Evolutionary conservation across 2,113 vertebrate genomes (phyloP), one percentile per base, ranked within the genome.

Genomic region (Clarias batrachus): DNA sequence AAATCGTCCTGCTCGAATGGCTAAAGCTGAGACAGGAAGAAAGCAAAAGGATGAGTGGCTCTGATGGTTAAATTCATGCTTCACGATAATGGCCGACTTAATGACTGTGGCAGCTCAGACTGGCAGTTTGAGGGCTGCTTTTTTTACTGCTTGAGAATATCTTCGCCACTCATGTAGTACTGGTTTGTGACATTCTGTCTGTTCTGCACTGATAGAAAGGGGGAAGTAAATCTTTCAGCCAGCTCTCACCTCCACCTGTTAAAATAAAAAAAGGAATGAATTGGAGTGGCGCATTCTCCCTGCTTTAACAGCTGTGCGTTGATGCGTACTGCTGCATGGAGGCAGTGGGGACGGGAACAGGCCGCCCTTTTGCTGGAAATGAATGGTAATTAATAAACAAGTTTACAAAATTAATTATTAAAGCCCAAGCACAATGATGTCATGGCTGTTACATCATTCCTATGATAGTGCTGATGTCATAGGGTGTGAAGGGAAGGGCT

Each of bases 81-180:
- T 56, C 78, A 25, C 90, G 88, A 90, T 93, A 91, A 92, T 91
- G 87, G 89, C 84, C 52, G 21, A 77, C 88, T 87, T 93, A 91
- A 92, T 92, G 91, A 90, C 86, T 87, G 89, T 90, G 88, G 84
- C 89, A 91, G 89, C 88, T 86, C 57, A 71, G n/a, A 84, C 41
- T 8, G 59, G n/a, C 68, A 82, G 21, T 82, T 81, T 82, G 41
- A 70, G 33, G 59, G 60, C 16, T 86, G 6, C 11, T 86, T 86
- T 82, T 82, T 85, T 74, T 21, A 68, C 33, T 79, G 48, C n/a
- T 66, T 68, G 68, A 62, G 76, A 66, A 30, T 57, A 54, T 80
- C 56, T 85, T 11, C 57, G 48, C 78, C 56, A 59, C n/a, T 81
- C 56, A 76, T 77, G 37, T 74, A 60, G 56, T 48, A 23, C 16